Percentiles rank a stretch among this genome's conserved stretches.
Evolutionary conservation across 2,888 invertebrate species (phyloP).

Genomic region (Ophraella communa): DNA sequence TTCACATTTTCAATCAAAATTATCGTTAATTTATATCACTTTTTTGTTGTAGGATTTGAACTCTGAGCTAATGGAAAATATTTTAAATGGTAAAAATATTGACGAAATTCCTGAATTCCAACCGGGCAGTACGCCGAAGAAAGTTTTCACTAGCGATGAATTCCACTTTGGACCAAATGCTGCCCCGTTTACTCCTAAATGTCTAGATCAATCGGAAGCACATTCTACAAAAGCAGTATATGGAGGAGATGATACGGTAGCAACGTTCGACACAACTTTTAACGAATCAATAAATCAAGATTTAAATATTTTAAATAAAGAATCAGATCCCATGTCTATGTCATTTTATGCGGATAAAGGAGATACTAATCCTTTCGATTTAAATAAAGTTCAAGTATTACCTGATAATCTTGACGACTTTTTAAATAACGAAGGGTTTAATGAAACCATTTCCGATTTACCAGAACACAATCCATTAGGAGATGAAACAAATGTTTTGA

Average conservation of each 20-base stretch:
- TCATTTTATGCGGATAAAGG: constrained; percentile 70
- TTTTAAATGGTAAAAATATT: constrained; percentile 58
- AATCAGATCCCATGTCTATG: constrained; percentile 71
- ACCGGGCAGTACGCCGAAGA: constrained; percentile 48
- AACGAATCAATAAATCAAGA: constrained; percentile 39
- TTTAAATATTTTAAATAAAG: constrained; percentile 56
- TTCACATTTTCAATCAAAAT: neutral
- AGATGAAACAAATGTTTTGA: constrained; percentile 13
- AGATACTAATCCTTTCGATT: constrained; percentile 61
- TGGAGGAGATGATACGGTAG: constrained; percentile 62
- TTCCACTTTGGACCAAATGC: constrained; percentile 71
- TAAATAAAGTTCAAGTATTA: constrained; percentile 66
- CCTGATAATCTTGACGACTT: constrained; percentile 63
- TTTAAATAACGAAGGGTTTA: constrained; percentile 37
- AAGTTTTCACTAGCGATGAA: constrained; percentile 57
- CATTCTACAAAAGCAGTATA: constrained; percentile 63
- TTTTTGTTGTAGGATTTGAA: constrained; percentile 46
- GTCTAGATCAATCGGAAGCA: constrained; percentile 60
- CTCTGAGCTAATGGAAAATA: constrained; percentile 56
- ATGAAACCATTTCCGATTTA: constrained; percentile 51
- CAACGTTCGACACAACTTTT: constrained; percentile 46
- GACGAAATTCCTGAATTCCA: constrained; percentile 58
- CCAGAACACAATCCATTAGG: constrained; percentile 49
- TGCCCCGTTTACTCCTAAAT: constrained; percentile 58
- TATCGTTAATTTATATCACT: neutral